Evolutionary conservation across 2,797 vertebrate genomes (phyloP).

Genomic region (Pachyuromys duprasi): DNA sequence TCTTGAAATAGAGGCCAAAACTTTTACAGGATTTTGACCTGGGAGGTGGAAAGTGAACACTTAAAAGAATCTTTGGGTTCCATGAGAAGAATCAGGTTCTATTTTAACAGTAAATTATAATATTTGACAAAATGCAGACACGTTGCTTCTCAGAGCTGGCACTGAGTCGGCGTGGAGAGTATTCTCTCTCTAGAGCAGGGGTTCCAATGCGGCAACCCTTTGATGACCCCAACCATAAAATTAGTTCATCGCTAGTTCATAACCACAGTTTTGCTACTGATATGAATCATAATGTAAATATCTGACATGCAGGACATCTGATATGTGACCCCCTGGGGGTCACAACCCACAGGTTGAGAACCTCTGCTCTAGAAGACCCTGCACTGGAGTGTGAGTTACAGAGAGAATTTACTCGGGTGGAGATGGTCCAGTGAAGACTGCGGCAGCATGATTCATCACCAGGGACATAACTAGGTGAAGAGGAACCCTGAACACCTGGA

Average conservation of each 20-base stretch:
- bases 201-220: background rate
- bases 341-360: background rate
- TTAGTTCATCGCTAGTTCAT: background rate
- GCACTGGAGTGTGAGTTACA: background rate
- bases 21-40: background rate
- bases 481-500: background rate
- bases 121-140: background rate
- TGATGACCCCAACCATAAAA: background rate
- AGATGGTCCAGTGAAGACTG: background rate
- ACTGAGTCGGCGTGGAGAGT: background rate
- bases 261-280: background rate
- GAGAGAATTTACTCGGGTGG: background rate
- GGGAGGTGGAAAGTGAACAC: background rate
- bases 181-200: background rate
- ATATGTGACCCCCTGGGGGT: background rate
- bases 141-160: slow-evolving; percentile 16
- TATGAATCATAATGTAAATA: background rate
- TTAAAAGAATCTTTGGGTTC: slow-evolving; percentile 1
- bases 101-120: slow-evolving; percentile 21
- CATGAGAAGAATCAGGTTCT: background rate
- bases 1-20: background rate
- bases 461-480: too few species aligned
- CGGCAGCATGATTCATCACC: background rate
- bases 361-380: background rate
- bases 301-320: background rate